Conservation (phyloP, 2,113 vertebrate genomes). For the Ramphastos sulfuratus region DNA sequence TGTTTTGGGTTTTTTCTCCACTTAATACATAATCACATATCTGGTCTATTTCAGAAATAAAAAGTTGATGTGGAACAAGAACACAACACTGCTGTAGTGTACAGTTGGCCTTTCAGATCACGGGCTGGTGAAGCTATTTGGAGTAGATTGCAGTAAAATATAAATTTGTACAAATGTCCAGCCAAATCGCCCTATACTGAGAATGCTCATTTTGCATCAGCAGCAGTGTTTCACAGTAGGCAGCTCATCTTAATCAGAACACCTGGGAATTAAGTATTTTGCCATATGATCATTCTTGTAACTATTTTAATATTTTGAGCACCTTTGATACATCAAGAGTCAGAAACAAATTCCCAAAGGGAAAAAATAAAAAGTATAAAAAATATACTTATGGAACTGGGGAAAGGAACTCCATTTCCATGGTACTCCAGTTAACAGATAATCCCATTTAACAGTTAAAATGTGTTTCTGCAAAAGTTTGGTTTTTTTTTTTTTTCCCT, state of each 20-base stretch:
- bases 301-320: neutral
- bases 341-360: neutral
- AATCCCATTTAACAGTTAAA: neutral
- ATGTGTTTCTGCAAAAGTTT: neutral
- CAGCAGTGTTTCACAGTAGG: neutral
- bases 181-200: neutral
- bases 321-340: neutral
- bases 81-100: neutral
- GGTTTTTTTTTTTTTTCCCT: neutral
- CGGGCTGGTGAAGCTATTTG: neutral
- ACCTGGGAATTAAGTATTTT: neutral
- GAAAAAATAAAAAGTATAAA: neutral
- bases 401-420: neutral
- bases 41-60: neutral
- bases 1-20: neutral
- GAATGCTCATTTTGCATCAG: neutral
- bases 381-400: neutral
- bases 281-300: neutral
- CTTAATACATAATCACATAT: neutral
- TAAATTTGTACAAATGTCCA: neutral
- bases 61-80: neutral
- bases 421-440: neutral
- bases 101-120: neutral
- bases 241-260: neutral
- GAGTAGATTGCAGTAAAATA: neutral